phyloP scores from a whole-genome alignment of 2,888 invertebrate species.

The Agrypnus murinus region DNA sequence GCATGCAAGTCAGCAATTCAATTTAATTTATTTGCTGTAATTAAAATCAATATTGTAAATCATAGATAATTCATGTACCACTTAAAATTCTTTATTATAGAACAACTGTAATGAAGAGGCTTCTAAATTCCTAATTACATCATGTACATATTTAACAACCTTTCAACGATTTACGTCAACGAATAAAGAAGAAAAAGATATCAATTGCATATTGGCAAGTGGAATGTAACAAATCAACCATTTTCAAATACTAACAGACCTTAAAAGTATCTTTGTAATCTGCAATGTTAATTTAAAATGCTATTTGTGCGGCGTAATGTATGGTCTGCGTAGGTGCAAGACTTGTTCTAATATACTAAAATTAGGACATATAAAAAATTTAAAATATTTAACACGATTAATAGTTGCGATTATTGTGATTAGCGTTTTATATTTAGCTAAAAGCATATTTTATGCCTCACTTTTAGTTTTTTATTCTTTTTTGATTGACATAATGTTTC shows the following conservation, averaged over 20 bases:
- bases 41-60: too few relatives aligned
- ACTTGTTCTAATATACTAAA: constrained; percentile 18
- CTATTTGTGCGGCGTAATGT: constrained; percentile 13
- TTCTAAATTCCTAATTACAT: too few relatives aligned
- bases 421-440: not conserved
- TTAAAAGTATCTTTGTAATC: constrained; percentile 25
- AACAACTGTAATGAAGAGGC: too few relatives aligned
- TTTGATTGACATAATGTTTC: too few relatives aligned
- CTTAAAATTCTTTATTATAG: too few relatives aligned
- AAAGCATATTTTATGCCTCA: not conserved
- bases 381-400: constrained; percentile 2
- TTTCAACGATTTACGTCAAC: constrained; percentile 8
- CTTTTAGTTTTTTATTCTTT: too few relatives aligned
- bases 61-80: too few relatives aligned
- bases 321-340: constrained; percentile 10
- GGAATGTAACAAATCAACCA: constrained; percentile 2
- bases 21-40: too few relatives aligned
- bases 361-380: constrained; percentile 16
- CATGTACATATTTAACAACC: not conserved
- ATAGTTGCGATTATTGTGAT: not conserved
- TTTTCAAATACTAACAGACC: not conserved
- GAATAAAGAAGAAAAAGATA: constrained; percentile 8
- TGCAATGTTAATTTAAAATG: constrained; percentile 4
- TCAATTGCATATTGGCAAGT: not conserved
- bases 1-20: too few relatives aligned